Base-by-base conservation (phyloP, 2,797 vertebrate genomes). In the Pterois miles region DNA sequence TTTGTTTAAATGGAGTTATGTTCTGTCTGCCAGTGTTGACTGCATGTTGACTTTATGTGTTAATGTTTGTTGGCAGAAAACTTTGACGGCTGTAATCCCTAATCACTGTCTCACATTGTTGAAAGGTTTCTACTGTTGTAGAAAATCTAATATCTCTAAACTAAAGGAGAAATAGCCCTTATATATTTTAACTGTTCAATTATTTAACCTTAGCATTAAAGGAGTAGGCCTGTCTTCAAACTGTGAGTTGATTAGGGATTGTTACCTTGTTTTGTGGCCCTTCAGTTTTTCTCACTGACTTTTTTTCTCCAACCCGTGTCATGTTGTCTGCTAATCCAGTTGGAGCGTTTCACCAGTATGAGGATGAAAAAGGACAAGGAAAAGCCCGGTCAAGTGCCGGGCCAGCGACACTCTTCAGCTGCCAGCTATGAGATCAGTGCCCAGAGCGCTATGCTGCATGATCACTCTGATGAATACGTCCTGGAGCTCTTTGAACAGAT, bases 291-390 rank as follows among this genome's bases (percentile, higher is more conserved):
- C 25, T 18, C 9, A 16, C 25, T 76, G 52, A 52, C n/a, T 34
- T n/a, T 8, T 81, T 73, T 81, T 46, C 57, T 86, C 52, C 80
- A 62, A 89, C 52, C 18, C 46, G 1, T 83, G 50, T 71, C 48
- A 33, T 88, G 23, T 65, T 85, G 78, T 81, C 72, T 81, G 23
- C 72, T 75, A 62, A 89, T 82, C 76, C 87, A 98, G 97, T 89
- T 98, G 91, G 97, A 98, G 85, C 95, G 97, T 64, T 97, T 98
- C 91, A 98, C 97, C 81, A 98, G 97, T 84, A 98, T 98, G 90
- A 94, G 97, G 89, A 96, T 93, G 57, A 97, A 97, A 89, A 98
- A 98, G 87, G 97, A 97, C 79, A 98, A 97, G 86, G 97, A 98
- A 85, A 97, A 97, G 78, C 63, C 93, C 0, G 54, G 80, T 43